These are phyloP conservation scores for Apteryx mantelli DNA, from an alignment of 2,113 vertebrate species.

Conservation along the genomic window DNA sequence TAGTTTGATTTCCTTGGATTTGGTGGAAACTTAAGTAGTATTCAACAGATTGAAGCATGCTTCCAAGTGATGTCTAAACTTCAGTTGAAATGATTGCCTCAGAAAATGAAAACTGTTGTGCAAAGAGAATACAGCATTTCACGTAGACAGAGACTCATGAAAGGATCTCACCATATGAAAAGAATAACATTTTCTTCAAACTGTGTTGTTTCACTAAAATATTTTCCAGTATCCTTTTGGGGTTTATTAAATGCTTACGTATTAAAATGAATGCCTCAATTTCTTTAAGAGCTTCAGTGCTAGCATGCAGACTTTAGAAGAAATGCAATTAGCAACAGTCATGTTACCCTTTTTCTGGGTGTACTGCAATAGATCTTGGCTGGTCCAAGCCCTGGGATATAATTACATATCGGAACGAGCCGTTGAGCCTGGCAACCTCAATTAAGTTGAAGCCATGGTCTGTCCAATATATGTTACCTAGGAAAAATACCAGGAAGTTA, in stretches of 20 bases:
- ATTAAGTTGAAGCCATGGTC: conserved; percentile 98
- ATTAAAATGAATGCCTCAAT: not conserved
- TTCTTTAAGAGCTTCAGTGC: not conserved
- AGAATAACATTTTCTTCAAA: not conserved
- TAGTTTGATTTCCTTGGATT: not conserved
- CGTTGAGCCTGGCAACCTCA: conserved; percentile 93
- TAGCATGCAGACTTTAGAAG: not conserved
- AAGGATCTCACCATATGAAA: not conserved
- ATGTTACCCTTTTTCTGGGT: conserved; percentile 89
- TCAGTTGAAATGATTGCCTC: accelerated
- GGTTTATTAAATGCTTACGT: not conserved
- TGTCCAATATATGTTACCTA: conserved; percentile 98
- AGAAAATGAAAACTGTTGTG: not conserved
- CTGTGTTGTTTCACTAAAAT: not conserved
- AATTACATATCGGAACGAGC: conserved; percentile 92
- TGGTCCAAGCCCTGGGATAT: conserved; percentile 96
- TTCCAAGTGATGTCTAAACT: not conserved
- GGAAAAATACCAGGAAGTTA: conserved; percentile 32
- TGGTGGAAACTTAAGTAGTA: not conserved
- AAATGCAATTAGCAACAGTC: not conserved
- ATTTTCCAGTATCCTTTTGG: not conserved
- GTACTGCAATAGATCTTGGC: conserved; percentile 91
- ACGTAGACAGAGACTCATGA: not conserved
- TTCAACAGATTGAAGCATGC: not conserved
- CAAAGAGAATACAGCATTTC: not conserved